Evolutionary conservation across 1,140 invertebrate genomes (phyloP), one percentile per base, ranked within the genome.

Genomic region (Trichonephila clavata): DNA sequence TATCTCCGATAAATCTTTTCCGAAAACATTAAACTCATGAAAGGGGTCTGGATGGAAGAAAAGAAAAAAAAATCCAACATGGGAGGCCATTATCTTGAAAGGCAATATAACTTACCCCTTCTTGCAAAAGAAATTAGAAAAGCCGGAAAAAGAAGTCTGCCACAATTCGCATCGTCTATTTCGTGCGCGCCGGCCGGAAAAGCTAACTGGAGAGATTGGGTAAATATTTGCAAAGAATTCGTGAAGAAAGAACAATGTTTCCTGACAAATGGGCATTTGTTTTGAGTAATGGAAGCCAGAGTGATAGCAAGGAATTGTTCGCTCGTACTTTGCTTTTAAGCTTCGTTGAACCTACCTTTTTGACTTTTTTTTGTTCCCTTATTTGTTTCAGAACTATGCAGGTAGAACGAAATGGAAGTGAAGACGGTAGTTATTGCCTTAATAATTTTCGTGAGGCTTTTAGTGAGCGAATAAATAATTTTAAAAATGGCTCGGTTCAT

Each of bases 21-120:
- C 60, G 57, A 86, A 86, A 18, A 20, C 84, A 86, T 86, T 86
- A 86, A 86, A 86, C 84, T 86, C 84, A 63, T 86, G 84, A 86
- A 86, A 83, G 50, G 21, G 43, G 43, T n/a, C 10, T 24, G 14
- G 65, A 77, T 24, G 32, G 27, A 32, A 14, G 20, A 50, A 59
- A n/a, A 21, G 20, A 50, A 83, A 83, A 83, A 83, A 57, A 24
- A 57, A n/a, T 24, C 50, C 21, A 32, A 77, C 24, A 27, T 32
- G 27, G 71, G 14, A 59, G 81, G 81, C 81, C 81, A 83, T 83
- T 83, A 83, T 59, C 81, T 59, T 83, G 84, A 86, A 86, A 86
- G 84, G 84, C 84, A 86, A 63, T 39, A 86, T 61, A 86, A 86
- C 60, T 86, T 50, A 50, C 50, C 50, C 50, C 10, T 63, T 61